Evolutionary conservation across 2,888 invertebrate species (phyloP).

Genomic region (Tanytarsus gracilentus): DNA sequence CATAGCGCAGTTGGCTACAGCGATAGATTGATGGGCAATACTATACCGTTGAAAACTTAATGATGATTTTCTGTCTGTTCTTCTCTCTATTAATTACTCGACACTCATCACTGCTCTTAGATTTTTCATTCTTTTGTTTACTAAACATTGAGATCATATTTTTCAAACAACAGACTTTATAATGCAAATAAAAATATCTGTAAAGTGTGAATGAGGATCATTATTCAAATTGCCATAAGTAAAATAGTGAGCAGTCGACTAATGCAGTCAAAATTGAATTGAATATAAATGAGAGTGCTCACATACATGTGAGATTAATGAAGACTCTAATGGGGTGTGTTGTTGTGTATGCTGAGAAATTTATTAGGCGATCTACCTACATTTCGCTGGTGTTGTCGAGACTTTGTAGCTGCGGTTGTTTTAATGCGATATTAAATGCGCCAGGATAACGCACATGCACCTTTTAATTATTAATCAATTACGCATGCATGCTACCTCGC

Average conservation of each 20-base stretch:
- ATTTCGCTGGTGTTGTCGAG: too few relatives aligned
- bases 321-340: too few relatives aligned
- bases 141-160: neutral
- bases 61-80: slow-evolving; percentile 3
- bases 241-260: too few relatives aligned
- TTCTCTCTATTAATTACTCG: slow-evolving; percentile 11
- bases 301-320: too few relatives aligned
- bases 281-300: too few relatives aligned
- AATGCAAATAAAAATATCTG: neutral
- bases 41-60: slow-evolving; percentile 17
- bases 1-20: neutral
- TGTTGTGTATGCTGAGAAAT: too few relatives aligned
- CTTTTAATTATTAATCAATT: too few relatives aligned
- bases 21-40: neutral
- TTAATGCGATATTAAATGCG: neutral
- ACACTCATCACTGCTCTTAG: slow-evolving; percentile 12
- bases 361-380: too few relatives aligned
- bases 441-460: neutral
- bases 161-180: neutral
- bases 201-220: neutral
- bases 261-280: too few relatives aligned
- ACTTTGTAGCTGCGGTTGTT: too few relatives aligned
- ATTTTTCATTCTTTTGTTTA: neutral
- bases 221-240: neutral
- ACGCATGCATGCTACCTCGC: slow-evolving; percentile 14